These are phyloP conservation scores for Oreochromis tanganicae DNA, from an alignment of 2,113 vertebrate species.

Conservation along the genomic window DNA sequence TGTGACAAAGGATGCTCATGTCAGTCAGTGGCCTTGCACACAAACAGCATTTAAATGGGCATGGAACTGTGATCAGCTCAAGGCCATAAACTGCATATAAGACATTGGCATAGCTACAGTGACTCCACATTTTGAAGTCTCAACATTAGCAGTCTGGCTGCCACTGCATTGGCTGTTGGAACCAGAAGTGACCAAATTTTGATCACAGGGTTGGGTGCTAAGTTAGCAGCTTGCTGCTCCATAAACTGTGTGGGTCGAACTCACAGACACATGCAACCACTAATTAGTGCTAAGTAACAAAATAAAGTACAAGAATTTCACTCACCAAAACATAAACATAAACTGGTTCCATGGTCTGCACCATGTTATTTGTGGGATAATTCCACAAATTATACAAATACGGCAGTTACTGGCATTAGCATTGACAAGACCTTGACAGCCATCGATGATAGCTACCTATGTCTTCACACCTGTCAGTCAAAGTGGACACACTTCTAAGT, in stretches of 20 bases:
- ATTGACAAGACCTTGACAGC: background rate
- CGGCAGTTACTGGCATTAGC: background rate
- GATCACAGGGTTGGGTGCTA: background rate
- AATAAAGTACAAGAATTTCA: background rate
- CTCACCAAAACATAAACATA: rapidly evolving
- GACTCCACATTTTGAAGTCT: background rate
- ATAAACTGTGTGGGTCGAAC: background rate
- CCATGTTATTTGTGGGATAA: background rate
- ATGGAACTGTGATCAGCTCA: background rate
- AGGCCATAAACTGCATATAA: background rate
- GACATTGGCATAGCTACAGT: background rate
- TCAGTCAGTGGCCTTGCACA: background rate
- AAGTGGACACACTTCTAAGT: background rate
- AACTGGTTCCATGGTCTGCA: background rate
- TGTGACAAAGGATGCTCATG: background rate
- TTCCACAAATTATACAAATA: background rate
- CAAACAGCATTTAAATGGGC: background rate
- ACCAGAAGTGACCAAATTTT: background rate
- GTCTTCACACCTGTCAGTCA: background rate
- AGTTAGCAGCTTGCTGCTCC: background rate
- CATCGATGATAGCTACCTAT: background rate
- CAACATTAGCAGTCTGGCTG: background rate
- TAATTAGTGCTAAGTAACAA: background rate
- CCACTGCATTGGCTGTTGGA: background rate
- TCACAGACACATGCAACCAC: background rate